Base-by-base conservation (phyloP, 1,140 invertebrate genomes). In the Campoletis sonorensis region DNA sequence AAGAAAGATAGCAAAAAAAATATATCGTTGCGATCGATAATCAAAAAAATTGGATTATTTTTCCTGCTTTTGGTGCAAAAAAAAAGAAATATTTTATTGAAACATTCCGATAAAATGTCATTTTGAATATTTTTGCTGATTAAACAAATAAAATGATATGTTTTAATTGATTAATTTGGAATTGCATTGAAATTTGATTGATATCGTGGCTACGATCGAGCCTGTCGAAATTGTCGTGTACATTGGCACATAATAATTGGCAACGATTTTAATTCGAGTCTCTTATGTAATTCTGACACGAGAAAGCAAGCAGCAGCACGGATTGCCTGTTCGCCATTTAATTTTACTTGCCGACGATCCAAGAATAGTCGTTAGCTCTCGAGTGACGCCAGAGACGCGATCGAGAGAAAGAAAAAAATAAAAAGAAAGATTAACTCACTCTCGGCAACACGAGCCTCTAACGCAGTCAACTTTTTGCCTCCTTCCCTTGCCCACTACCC, bases 191-290 rank as follows among this genome's bases (percentile, higher is more conserved):
- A 54, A 13, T 54, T 54, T 54, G 49, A 54, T 54, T 54, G 49
- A 54, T 54, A 16, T 54, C 49, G 49, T 15, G 13, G 49, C 18
- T 54, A 10, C 1, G 13, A 54, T 54, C 13, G 18, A 54, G 13
- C n/a, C n/a, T 54, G 3, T 54, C 2, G 49, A 33, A 33, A 33
- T 54, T 15, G 49, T 13, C 2, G 10, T 16, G 13, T n/a, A 15
- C 54, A 13, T 58, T 58, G 61, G 86, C 90, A 90, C 90, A 90
- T 90, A 88, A 88, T 87, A 90, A 90, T 90, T 89, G 86, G 87
- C 89, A 87, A 82, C 79, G 78, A 87, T 87, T 89, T 90, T 70
- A 18, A 83, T 86, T 88, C 85, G 21, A 26, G 83, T 80, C 82
- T 77, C 80, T 91, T 91, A 90, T 83, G 85, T 90, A 91, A 91